phyloP scores from a whole-genome alignment of 1,140 invertebrate species.

The Drosophila dunni region DNA sequence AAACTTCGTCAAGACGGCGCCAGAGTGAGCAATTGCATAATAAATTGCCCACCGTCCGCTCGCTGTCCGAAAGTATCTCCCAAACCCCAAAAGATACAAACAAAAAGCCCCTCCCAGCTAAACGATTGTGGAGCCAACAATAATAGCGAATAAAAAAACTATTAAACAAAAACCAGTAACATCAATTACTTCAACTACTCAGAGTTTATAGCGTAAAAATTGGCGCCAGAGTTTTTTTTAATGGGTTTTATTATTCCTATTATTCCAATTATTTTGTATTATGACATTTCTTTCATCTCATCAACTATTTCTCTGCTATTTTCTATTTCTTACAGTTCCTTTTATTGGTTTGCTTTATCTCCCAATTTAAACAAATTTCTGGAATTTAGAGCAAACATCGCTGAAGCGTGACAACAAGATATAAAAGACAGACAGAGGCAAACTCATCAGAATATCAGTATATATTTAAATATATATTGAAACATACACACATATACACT shows the following conservation, averaged over 20 bases:
- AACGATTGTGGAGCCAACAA: constrained; percentile 32
- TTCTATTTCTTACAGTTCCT: not conserved
- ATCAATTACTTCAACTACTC: constrained; percentile 20
- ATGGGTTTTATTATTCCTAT: constrained; percentile 46
- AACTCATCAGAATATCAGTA: not conserved
- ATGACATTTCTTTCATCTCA: constrained; percentile 22
- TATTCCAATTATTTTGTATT: constrained; percentile 46
- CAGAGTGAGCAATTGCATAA: constrained; percentile 19
- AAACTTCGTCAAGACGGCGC: constrained; percentile 29
- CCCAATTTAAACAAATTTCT: constrained; percentile 31
- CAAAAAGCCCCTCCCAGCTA: constrained; percentile 2
- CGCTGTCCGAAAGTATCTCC: not conserved
- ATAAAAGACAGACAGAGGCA: constrained; percentile 7
- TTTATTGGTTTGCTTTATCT: constrained; percentile 27
- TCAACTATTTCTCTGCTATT: not conserved
- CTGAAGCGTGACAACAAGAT: not conserved
- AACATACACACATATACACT: not conserved
- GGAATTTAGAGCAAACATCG: constrained; percentile 37
- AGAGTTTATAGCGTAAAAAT: constrained; percentile 44
- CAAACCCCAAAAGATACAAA: not conserved
- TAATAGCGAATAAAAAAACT: constrained; percentile 46
- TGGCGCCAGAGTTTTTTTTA: constrained; percentile 50
- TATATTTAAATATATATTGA: constrained; percentile 8
- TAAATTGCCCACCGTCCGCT: not conserved
- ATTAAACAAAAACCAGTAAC: constrained; percentile 43